These are phyloP conservation scores for Silurus meridionalis DNA, from an alignment of 2,113 vertebrate species.

Conservation along the genomic window DNA sequence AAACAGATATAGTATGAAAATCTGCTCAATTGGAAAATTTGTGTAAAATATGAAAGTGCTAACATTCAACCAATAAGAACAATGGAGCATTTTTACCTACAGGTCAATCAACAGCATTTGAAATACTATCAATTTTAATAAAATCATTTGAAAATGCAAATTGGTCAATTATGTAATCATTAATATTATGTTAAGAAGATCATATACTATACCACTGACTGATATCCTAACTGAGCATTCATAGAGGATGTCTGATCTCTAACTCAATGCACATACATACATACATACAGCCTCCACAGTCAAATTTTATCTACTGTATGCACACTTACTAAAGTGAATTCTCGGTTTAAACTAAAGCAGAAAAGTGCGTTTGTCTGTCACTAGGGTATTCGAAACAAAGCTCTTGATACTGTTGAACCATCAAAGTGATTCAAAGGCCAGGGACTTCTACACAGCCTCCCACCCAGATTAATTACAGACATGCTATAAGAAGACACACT, in stretches of 20 bases:
- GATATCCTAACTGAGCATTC: neutral
- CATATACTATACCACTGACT: neutral
- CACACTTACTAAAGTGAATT: neutral
- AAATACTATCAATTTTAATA: neutral
- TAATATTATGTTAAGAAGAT: neutral
- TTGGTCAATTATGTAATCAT: neutral
- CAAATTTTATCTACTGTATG: neutral
- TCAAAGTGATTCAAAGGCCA: conserved; percentile 36
- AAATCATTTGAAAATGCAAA: neutral
- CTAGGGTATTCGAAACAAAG: conserved; percentile 8
- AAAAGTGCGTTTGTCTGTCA: neutral
- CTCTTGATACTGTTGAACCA: conserved; percentile 40
- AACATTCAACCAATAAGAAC: neutral
- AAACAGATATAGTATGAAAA: neutral
- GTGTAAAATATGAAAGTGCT: neutral
- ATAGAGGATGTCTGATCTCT: neutral
- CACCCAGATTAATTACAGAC: conserved; percentile 48
- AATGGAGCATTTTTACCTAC: neutral
- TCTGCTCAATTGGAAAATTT: neutral
- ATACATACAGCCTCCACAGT: neutral
- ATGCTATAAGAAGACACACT: conserved; percentile 13
- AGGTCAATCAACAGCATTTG: neutral
- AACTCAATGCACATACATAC: neutral
- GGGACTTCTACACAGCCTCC: conserved; percentile 1
- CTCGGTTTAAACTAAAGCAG: neutral